Base-by-base conservation (phyloP, 2,113 vertebrate genomes). In the Dasyornis broadbenti region DNA sequence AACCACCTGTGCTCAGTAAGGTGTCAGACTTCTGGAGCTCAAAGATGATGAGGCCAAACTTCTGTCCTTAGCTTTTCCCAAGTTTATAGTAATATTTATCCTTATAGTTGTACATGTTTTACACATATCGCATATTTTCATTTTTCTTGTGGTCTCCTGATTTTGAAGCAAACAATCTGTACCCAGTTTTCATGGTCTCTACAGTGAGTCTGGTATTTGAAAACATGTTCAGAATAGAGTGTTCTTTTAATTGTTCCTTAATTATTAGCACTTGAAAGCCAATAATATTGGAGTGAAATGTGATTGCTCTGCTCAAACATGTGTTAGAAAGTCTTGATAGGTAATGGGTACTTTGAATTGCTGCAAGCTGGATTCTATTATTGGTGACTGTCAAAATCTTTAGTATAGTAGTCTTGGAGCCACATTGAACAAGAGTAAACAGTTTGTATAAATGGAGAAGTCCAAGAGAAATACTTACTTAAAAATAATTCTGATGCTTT, bases 221-320 rank as follows among this genome's bases (percentile, higher is more conserved):
- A 82, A 61, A 30, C 33, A 7, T 60, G 17, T 79, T 88, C 44
- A 47, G 71, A 89, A 65, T 76, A 68, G 10, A 66, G 13, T 47
- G 45, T 91, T 70, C 16, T 59, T 95, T 85, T 91, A n/a, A 53
- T 78, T 90, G 84, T 76, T 95, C 42, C 65, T 92, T 91, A 91
- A 91, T 96, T 97, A 93, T 96, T 89, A 70, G 39, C 30, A 69
- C 75, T 89, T 86, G 52, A 82, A 96, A 96, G 88, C 88, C 65
- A 82, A 45, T 91, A 61, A 75, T 90, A 76, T 50, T 95, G 82
- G 95, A 95, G 80, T 91, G 89, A 95, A 86, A 92, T 92, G 45
- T 59, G 83, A 91, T 87, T 77, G 40, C 63, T 91, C 15, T 52
- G 42, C 83, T 94, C 82, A 84, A 68, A 81, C 33, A 54, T 73